A percentile compares a stretch with the other conserved stretches of the same genome.
These are phyloP conservation scores for Telenomus remus DNA, from an alignment of 1,140 invertebrate species.

Conservation along the genomic window DNA sequence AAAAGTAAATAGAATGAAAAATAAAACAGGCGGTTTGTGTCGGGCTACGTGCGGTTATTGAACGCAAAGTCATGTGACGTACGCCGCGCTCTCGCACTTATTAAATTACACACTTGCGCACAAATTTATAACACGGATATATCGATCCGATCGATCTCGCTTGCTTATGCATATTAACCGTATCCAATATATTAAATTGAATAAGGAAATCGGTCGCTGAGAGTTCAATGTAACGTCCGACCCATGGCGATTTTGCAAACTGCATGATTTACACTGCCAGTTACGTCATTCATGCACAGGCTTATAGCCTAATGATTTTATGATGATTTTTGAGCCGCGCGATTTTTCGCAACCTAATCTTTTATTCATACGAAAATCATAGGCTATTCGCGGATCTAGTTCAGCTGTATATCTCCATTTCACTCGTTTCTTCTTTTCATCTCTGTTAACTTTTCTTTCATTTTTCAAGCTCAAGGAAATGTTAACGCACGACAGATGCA, in stretches of 20 bases:
- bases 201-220: constrained; percentile 24
- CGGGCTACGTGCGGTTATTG: background rate
- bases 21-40: background rate
- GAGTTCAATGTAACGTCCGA: constrained; percentile 30
- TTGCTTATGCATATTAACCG: constrained; percentile 34
- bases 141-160: constrained; percentile 36
- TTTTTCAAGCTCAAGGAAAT: too few relatives aligned
- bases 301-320: constrained; percentile 43
- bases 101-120: constrained; percentile 26
- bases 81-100: constrained; percentile 15
- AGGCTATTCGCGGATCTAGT: constrained; percentile 36
- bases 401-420: constrained; percentile 25
- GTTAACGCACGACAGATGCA: background rate
- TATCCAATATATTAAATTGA: constrained; percentile 27
- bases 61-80: constrained; percentile 14
- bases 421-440: background rate
- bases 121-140: constrained; percentile 37
- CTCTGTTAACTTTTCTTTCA: too few relatives aligned
- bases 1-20: background rate
- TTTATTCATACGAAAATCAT: constrained; percentile 48
- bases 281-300: background rate
- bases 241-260: constrained; percentile 18
- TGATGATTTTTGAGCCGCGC: constrained; percentile 25
- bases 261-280: constrained; percentile 17
- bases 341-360: constrained; percentile 29